These are phyloP conservation scores for Cossypha heuglini DNA, from an alignment of 2,797 vertebrate species.

Conservation along the genomic window DNA sequence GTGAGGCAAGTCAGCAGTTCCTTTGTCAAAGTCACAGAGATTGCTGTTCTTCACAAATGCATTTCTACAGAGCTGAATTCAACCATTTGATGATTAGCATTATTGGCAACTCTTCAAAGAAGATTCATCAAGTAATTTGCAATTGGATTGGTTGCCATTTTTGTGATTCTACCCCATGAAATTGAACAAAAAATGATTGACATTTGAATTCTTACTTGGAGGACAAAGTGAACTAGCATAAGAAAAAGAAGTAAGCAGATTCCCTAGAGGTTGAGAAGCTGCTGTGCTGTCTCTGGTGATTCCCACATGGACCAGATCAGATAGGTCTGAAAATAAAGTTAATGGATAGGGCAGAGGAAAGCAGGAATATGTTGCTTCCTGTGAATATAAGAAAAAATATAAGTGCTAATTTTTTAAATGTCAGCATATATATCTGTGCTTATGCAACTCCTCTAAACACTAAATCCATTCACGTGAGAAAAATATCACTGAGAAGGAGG, in stretches of 20 bases:
- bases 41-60: conserved; percentile 91
- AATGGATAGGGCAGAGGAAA: not conserved
- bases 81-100: conserved; percentile 95
- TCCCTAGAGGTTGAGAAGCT: conserved; percentile 27
- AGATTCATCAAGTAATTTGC: conserved; percentile 91
- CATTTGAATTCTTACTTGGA: conserved; percentile 77
- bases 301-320: conserved; percentile 8
- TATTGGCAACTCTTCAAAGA: conserved; percentile 97
- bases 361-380: not conserved
- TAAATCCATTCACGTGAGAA: not conserved
- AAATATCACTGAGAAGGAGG: not conserved
- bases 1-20: conserved; percentile 99
- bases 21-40: conserved; percentile 99
- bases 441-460: not conserved
- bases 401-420: not conserved
- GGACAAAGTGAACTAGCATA: conserved; percentile 52
- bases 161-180: conserved; percentile 79
- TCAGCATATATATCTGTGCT: not conserved
- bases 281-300: conserved; percentile 14
- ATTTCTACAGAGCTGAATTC: conserved; percentile 88
- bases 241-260: conserved; percentile 49
- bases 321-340: conserved; percentile 1
- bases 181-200: conserved; percentile 79
- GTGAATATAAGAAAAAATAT: not conserved
- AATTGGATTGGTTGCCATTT: conserved; percentile 81